These are phyloP conservation scores for Vannuccia rotundouncinata DNA, from an alignment of 2,888 invertebrate species.

Conservation along the genomic window DNA sequence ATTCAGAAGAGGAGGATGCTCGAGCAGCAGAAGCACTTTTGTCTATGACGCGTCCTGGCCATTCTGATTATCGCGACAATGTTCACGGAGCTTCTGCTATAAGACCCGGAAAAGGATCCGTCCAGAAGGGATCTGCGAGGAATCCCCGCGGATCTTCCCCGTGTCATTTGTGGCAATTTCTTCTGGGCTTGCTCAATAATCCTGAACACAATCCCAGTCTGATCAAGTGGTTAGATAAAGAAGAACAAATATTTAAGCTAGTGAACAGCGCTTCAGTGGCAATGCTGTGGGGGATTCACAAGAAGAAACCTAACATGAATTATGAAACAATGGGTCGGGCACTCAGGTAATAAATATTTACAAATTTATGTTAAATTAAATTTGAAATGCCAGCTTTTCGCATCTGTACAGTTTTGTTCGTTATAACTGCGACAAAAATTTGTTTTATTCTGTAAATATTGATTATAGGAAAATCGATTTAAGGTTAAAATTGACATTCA, in stretches of 20 bases:
- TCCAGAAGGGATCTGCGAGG: background rate
- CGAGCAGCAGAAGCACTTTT: background rate
- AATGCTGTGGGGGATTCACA: conserved; percentile 94
- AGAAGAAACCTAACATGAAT: conserved; percentile 99
- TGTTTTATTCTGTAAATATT: too few species aligned
- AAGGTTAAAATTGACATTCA: too few species aligned
- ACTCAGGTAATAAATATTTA: conserved; percentile 73
- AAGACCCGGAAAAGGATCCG: background rate
- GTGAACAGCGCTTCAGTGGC: conserved; percentile 99
- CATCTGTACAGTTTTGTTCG: too few species aligned
- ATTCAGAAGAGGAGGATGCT: background rate
- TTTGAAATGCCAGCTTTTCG: too few species aligned
- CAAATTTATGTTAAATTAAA: too few species aligned
- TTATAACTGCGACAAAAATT: too few species aligned
- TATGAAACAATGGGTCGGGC: conserved; percentile 99
- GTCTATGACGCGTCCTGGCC: background rate
- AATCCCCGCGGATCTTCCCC: background rate
- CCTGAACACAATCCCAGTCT: conserved; percentile 94
- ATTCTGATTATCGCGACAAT: too few species aligned
- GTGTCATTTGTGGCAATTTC: conserved; percentile 57
- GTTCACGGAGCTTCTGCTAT: too few species aligned
- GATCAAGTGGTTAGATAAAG: conserved; percentile 96
- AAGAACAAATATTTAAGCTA: conserved; percentile 80
- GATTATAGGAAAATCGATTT: too few species aligned
- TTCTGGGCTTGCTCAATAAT: conserved; percentile 90